A percentile compares a stretch with the other conserved stretches of the same genome.
These are phyloP conservation scores for Bombus superbus DNA, from an alignment of 1,140 invertebrate species.

Conservation along the genomic window DNA sequence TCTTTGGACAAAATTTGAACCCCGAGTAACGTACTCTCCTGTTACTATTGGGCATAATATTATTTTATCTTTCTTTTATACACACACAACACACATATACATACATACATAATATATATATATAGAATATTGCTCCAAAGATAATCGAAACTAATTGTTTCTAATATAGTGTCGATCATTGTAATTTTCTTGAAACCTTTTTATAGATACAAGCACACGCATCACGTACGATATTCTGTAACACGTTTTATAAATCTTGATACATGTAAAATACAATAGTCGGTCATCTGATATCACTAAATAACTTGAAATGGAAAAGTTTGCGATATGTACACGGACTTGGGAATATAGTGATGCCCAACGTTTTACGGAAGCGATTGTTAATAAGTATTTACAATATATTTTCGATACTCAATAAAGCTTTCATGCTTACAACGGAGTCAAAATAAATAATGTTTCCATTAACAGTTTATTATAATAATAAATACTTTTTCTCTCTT, in stretches of 20 bases:
- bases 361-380: conserved; percentile 24
- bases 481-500: conserved; percentile 31
- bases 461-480: conserved; percentile 35
- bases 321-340: conserved; percentile 33
- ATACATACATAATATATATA: neutral
- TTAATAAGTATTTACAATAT: conserved; percentile 51
- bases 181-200: neutral
- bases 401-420: conserved; percentile 47
- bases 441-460: conserved; percentile 29
- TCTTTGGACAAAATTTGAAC: conserved; percentile 41
- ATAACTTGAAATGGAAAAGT: conserved; percentile 1
- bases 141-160: neutral
- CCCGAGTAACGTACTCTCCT: conserved; percentile 6
- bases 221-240: conserved; percentile 16
- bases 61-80: neutral
- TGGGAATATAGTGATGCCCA: neutral
- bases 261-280: conserved; percentile 37
- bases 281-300: neutral
- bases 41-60: conserved; percentile 8
- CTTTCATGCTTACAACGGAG: conserved; percentile 27
- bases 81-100: neutral
- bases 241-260: conserved; percentile 42
- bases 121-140: neutral
- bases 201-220: conserved; percentile 21
- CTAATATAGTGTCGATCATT: neutral